phyloP scores from a whole-genome alignment of 2,113 vertebrate genomes.

The Casuarius casuarius region DNA sequence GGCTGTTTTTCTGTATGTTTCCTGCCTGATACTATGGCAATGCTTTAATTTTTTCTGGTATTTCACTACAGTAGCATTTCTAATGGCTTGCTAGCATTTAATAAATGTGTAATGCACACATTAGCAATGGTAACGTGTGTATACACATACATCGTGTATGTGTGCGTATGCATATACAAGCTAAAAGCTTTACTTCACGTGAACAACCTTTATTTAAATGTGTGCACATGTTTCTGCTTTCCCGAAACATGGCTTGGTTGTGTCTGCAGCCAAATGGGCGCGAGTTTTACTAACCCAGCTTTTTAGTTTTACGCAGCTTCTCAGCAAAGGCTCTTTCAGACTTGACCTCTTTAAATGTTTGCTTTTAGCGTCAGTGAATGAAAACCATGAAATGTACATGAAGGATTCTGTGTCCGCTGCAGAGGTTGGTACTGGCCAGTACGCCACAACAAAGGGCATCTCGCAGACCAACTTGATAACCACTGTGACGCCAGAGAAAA shows the following conservation, averaged over 20 bases:
- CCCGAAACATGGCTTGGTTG: neutral
- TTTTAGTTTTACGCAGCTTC: constrained; percentile 60
- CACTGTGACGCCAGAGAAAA: constrained; percentile 92
- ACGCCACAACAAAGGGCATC: constrained; percentile 88
- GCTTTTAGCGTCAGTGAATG: constrained; percentile 91
- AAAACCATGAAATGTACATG: constrained; percentile 94
- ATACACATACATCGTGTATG: neutral
- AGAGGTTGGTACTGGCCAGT: constrained; percentile 95
- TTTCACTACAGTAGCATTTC: constrained; percentile 27
- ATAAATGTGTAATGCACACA: constrained; percentile 19
- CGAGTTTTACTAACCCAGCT: constrained; percentile 52
- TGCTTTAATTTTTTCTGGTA: neutral
- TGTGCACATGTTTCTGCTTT: constrained; percentile 43
- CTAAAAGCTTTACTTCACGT: constrained; percentile 26
- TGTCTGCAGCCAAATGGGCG: neutral
- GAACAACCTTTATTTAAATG: constrained; percentile 29
- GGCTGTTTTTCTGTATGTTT: constrained; percentile 21
- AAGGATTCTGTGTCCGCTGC: constrained; percentile 88
- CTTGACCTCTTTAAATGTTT: constrained; percentile 79
- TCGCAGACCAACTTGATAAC: constrained; percentile 91
- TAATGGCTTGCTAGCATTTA: constrained; percentile 35
- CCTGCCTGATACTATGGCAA: constrained; percentile 24
- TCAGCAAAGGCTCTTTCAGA: constrained; percentile 64
- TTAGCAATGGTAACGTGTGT: constrained; percentile 34
- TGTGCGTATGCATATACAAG: constrained; percentile 14